These are phyloP conservation scores for Melanotaenia trifasciata DNA, from an alignment of 2,797 vertebrate genomes.

Conservation along the genomic window DNA sequence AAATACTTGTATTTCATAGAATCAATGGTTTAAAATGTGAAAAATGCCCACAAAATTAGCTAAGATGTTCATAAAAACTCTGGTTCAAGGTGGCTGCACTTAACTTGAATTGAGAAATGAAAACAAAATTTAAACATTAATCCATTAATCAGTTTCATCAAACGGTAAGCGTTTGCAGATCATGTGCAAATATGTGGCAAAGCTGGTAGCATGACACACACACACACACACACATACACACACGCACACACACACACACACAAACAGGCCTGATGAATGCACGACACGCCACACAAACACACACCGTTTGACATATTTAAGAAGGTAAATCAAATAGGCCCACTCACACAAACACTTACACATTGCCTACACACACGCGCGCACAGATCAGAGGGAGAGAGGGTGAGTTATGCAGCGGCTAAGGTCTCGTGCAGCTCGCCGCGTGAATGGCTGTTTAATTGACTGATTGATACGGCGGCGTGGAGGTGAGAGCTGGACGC, in stretches of 20 bases:
- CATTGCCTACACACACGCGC: background rate
- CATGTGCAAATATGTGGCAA: background rate
- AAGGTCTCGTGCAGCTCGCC: slow-evolving; percentile 52
- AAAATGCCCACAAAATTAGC: too few relatives aligned
- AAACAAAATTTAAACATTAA: background rate
- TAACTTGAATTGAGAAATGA: background rate
- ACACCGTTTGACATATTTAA: slow-evolving; percentile 30
- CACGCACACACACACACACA: slow-evolving; percentile 13
- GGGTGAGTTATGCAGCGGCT: slow-evolving; percentile 47
- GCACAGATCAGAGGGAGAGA: background rate
- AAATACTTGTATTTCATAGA: background rate
- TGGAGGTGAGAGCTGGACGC: slow-evolving; percentile 81
- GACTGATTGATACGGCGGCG: slow-evolving; percentile 85
- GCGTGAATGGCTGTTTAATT: slow-evolving; percentile 84
- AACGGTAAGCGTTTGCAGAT: background rate
- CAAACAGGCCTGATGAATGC: background rate
- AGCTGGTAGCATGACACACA: slow-evolving; percentile 14
- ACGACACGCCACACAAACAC: slow-evolving; percentile 23
- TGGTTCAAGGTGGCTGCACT: background rate
- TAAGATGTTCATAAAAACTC: background rate
- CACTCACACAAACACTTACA: slow-evolving; percentile 24
- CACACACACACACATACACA: background rate
- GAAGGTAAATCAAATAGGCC: slow-evolving; percentile 62
- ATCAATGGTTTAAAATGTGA: background rate
- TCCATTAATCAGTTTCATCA: background rate